Base-by-base conservation (phyloP, 2,888 invertebrate genomes). In the Antheraea assamensis region DNA sequence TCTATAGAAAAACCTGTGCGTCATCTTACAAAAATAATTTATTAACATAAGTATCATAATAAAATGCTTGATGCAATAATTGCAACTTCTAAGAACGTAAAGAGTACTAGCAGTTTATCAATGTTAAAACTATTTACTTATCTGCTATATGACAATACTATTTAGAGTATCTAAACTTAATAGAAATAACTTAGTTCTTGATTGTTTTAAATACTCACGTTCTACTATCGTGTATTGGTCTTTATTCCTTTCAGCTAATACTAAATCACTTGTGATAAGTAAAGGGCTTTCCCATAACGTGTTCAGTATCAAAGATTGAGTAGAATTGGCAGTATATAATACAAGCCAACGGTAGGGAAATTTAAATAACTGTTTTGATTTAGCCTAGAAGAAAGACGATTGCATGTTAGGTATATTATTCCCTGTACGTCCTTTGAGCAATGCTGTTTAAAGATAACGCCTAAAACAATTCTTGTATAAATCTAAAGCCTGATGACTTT, bases 271-370 rank as follows among this genome's bases (percentile, higher is more conserved):
- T 74, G 87, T 87, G 4, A 81, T 80, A 0, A 87, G 74, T 2
- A 90, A 76, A 2, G 86, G 84, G 2, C 85, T 78, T 0, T 81
- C 76, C 75, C 79, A 78, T 27, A 90, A 73, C 2, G 75, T 73
- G 27, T 78, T 42, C 19, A 76, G 31, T 55, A 71, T 73, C n/a
- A 76, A 75, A 68, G 80, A 61, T 58, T 79, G 47, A 15, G 55
- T 75, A 3, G 78, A 74, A 21, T 78, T 78, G 5, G 80, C 31
- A 68, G 7, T 15, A 68, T 35, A 76, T 0, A 92, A 72, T 0
- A 86, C 77, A n/a, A 92, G 76, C 92, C 92, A 92, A 3, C 91
- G 89, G 74, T 86, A 88, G 2, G 91, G 90, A 52, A 82, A 84
- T 42, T 82, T 82, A 5, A 90, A 85, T 3, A 87, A 77, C 19